Evolutionary conservation across 2,888 invertebrate genomes (phyloP).

Genomic region (Drosophila neonasuta): DNA sequence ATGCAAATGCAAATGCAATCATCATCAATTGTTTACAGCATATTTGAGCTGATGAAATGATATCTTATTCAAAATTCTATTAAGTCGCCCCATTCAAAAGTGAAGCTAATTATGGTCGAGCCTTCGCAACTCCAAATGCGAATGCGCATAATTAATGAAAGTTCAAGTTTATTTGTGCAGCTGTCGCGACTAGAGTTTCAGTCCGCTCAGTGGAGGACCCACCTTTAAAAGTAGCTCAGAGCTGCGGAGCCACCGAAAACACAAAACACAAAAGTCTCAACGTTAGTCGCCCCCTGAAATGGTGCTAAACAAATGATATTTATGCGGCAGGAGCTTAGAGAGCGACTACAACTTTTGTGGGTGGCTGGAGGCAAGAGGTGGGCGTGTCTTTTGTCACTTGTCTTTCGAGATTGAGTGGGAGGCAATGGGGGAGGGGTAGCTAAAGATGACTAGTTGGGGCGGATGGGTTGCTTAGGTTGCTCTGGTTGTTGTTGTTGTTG

Average conservation of each 20-base stretch:
- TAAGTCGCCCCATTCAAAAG: constrained; percentile 21
- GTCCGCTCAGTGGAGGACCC: neutral
- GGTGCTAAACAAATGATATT: constrained; percentile 68
- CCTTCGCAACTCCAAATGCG: constrained; percentile 44
- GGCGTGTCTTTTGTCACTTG: constrained; percentile 9
- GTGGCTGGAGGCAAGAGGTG: neutral
- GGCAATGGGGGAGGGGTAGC: neutral
- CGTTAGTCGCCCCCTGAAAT: too few species aligned
- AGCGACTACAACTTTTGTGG: constrained; percentile 59
- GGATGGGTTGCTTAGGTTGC: neutral
- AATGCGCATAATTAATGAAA: constrained; percentile 71
- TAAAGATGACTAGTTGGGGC: neutral
- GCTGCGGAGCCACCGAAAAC: constrained; percentile 34
- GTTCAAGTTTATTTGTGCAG: constrained; percentile 64
- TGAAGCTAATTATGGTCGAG: constrained; percentile 34
- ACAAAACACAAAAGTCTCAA: constrained; percentile 60
- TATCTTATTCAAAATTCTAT: constrained; percentile 59
- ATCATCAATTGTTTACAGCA: constrained; percentile 18
- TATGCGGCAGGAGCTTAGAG: constrained; percentile 68
- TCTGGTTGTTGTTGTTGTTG: neutral
- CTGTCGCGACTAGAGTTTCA: constrained; percentile 37
- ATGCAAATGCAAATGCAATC: constrained; percentile 29
- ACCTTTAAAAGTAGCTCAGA: neutral
- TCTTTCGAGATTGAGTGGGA: neutral
- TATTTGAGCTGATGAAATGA: constrained; percentile 12